Evolutionary conservation across 2,888 invertebrate genomes (phyloP).

Genomic region (Eristalis tenax): DNA sequence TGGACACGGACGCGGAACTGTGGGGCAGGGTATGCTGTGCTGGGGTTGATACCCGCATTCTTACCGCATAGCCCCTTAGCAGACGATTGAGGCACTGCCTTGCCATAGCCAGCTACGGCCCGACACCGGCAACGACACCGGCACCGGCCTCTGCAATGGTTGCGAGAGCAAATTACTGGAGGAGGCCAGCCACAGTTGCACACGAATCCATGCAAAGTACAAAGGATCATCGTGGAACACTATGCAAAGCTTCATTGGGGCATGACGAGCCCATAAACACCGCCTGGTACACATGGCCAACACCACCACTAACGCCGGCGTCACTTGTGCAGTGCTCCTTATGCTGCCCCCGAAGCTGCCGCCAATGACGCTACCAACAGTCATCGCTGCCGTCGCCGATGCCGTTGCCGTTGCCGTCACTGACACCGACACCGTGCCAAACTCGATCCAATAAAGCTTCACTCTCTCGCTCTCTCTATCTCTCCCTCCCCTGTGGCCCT

Average conservation of each 20-base stretch:
- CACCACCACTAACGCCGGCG: slow-evolving; percentile 44
- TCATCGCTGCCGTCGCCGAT: background rate
- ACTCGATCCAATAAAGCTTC: slow-evolving; percentile 50
- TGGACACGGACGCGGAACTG: background rate
- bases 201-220: slow-evolving; percentile 42
- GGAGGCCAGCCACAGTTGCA: slow-evolving; percentile 15
- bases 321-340: slow-evolving; percentile 24
- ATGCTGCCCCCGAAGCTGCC: background rate
- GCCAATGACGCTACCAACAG: background rate
- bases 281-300: slow-evolving; percentile 53
- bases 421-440: slow-evolving; percentile 11
- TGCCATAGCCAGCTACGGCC: background rate
- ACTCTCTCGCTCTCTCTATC: background rate
- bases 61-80: slow-evolving; percentile 39
- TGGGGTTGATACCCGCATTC: slow-evolving; percentile 49
- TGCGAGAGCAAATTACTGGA: slow-evolving; percentile 52
- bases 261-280: slow-evolving; percentile 66
- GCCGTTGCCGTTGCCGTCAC: background rate
- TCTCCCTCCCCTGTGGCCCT: background rate
- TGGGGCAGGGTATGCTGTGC: background rate
- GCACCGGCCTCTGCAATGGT: slow-evolving; percentile 34
- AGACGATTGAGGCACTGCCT: slow-evolving; percentile 33
- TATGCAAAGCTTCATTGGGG: slow-evolving; percentile 58
- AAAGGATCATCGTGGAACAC: slow-evolving; percentile 54
- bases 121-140: background rate